Base-by-base conservation (phyloP, 2,113 vertebrate genomes). In the Limanda limanda region DNA sequence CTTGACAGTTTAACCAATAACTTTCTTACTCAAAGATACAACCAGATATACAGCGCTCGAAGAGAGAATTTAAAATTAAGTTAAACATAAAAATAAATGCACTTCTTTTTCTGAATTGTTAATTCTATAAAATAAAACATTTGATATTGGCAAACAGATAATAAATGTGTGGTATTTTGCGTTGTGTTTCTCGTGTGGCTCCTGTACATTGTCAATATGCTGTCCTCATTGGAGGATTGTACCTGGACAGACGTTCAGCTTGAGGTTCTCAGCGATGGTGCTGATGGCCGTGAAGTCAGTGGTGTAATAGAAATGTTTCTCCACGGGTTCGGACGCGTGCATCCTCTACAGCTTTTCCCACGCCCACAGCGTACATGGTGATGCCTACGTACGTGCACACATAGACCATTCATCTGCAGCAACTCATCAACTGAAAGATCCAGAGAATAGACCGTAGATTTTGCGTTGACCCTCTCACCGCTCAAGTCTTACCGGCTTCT, bases 301-400 rank as follows among this genome's bases (percentile, higher is more conserved):
- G 0, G 96, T 94, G 83, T 99, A 99, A 64, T 96, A 98, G 90
- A 97, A 98, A 76, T 99, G 96, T 24, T 98, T 96, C 54, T 98
- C 96, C 3, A 96, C 88, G 0, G 98, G 98, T 13, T 98, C 96
- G 0, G 97, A 99, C 0, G 98, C 97, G 0, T n/a, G n/a, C 98
- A 17, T 97, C 96, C 80, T 98, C 97, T 64, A 99, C 96, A 0
- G 98, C 98, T 89, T 98, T 99, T 0, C 98, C 98, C 0, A 99
- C 97, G 0, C 98, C 98, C 85, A 99, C 98, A 0, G 98, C 97
- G 0, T 97, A 99, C 97, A 99, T 99, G 83, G 94, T 93, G n/a
- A 99, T 98, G 15, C 97, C 98, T 99, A 82, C 0, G 1, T 0
- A 55, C 11, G n/a, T 1, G 3, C 21, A 67, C 76, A 12, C 3